Conservation (phyloP, 2,113 vertebrate genomes). For the Eublepharis macularius region DNA sequence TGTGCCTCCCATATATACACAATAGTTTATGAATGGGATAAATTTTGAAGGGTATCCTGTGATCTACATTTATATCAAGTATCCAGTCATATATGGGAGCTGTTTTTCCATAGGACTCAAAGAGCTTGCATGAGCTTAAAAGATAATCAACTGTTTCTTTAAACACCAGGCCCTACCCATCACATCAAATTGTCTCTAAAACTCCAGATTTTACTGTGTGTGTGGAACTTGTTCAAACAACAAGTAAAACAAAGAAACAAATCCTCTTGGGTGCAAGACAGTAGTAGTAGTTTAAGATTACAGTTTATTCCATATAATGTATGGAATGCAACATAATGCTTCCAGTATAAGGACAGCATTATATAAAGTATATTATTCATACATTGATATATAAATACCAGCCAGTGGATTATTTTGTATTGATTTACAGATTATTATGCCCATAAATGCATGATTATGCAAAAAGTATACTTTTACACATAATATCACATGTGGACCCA, state of each 20-base stretch:
- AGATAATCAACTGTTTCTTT: background rate
- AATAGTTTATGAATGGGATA: background rate
- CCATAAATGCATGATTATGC: background rate
- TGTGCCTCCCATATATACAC: background rate
- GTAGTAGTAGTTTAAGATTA: background rate
- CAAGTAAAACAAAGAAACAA: background rate
- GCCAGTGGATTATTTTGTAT: background rate
- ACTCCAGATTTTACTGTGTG: background rate
- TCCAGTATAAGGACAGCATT: background rate
- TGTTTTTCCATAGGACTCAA: background rate
- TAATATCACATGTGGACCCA: background rate
- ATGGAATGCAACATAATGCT: background rate
- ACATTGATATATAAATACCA: background rate
- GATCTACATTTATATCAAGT: background rate
- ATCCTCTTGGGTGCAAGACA: background rate
- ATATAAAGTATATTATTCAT: background rate
- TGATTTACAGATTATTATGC: background rate
- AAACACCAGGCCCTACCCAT: background rate
- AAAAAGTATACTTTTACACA: background rate
- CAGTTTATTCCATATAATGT: background rate
- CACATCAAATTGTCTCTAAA: background rate
- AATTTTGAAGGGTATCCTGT: background rate
- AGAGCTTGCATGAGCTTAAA: background rate
- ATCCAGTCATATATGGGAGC: background rate
- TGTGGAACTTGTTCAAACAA: background rate